Percentiles rank a stretch among this genome's conserved stretches.
phyloP scores from a whole-genome alignment of 2,888 invertebrate genomes.

The Plagiodera versicolora region DNA sequence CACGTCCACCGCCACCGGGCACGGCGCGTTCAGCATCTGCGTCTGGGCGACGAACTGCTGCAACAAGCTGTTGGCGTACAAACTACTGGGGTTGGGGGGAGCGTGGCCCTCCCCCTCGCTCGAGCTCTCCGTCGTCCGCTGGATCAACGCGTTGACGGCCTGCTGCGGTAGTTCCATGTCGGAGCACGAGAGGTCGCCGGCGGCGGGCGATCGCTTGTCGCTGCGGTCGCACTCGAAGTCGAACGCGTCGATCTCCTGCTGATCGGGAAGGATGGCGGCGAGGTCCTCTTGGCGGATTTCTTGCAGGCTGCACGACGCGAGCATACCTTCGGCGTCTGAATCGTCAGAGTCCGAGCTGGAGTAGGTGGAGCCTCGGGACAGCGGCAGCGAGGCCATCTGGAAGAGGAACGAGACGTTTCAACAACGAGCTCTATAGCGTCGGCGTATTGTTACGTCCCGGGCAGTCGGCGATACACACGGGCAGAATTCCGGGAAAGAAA shows the following conservation, averaged over 20 bases:
- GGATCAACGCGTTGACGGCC: conserved; percentile 75
- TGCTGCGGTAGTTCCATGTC: conserved; percentile 76
- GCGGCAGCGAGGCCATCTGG: conserved; percentile 52
- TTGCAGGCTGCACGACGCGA: conserved; percentile 63
- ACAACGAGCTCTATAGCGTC: no score
- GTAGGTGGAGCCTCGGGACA: conserved; percentile 48
- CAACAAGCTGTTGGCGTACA: conserved; percentile 60
- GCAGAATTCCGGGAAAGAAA: no score
- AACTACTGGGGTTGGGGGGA: conserved; percentile 47
- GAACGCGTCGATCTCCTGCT: conserved; percentile 61
- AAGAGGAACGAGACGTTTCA: conserved; percentile 33
- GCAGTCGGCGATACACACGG: no score
- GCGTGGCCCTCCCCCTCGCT: conserved; percentile 70
- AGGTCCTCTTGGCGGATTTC: conserved; percentile 80
- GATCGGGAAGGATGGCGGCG: conserved; percentile 76
- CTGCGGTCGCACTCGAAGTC: conserved; percentile 52
- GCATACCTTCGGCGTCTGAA: conserved; percentile 59
- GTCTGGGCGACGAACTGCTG: conserved; percentile 83
- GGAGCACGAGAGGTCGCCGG: conserved; percentile 67
- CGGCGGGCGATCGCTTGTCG: conserved; percentile 43
- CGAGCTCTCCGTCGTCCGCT: conserved; percentile 72
- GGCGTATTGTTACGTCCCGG: no score
- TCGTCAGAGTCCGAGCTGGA: conserved; percentile 49
- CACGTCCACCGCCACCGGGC: conserved; percentile 25
- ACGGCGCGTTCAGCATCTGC: conserved; percentile 64